Evolutionary conservation across 1,140 invertebrate species (phyloP).

Genomic region (Drosophila lacertosa): DNA sequence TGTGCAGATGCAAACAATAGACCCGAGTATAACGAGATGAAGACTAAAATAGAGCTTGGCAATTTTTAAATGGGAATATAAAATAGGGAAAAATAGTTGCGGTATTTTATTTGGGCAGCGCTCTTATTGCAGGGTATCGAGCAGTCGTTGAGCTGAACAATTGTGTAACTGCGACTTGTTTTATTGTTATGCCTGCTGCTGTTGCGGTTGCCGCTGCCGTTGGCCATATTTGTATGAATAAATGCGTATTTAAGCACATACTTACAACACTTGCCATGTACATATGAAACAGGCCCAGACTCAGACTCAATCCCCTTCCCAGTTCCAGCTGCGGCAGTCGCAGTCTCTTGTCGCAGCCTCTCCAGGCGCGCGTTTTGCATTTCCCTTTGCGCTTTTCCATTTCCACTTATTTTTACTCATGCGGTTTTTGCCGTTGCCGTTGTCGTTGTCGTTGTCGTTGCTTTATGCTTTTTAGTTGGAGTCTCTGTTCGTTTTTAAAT

Average conservation of each 20-base stretch:
- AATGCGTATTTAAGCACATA: slow-evolving; percentile 83
- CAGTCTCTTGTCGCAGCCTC: slow-evolving; percentile 20
- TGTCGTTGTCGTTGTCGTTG: slow-evolving; percentile 35
- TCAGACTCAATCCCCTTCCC: slow-evolving; percentile 23
- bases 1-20: neutral
- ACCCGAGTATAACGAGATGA: neutral
- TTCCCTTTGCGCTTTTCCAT: slow-evolving; percentile 48
- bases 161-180: slow-evolving; percentile 48
- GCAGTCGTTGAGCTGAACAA: neutral
- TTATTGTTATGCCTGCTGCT: slow-evolving; percentile 75
- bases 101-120: too few species aligned
- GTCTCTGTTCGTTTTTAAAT: slow-evolving; percentile 17
- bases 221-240: slow-evolving; percentile 83
- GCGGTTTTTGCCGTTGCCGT: slow-evolving; percentile 36
- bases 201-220: slow-evolving; percentile 49
- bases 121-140: slow-evolving; percentile 7
- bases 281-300: slow-evolving; percentile 52
- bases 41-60: too few species aligned
- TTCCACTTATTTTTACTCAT: slow-evolving; percentile 27
- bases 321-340: slow-evolving; percentile 1
- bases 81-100: too few species aligned
- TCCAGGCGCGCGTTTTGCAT: slow-evolving; percentile 34
- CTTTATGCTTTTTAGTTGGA: slow-evolving; percentile 26
- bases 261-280: slow-evolving; percentile 82
- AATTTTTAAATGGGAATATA: too few species aligned